Evolutionary conservation across 1,140 invertebrate species (phyloP).

Genomic region (Seison nebaliae): DNA sequence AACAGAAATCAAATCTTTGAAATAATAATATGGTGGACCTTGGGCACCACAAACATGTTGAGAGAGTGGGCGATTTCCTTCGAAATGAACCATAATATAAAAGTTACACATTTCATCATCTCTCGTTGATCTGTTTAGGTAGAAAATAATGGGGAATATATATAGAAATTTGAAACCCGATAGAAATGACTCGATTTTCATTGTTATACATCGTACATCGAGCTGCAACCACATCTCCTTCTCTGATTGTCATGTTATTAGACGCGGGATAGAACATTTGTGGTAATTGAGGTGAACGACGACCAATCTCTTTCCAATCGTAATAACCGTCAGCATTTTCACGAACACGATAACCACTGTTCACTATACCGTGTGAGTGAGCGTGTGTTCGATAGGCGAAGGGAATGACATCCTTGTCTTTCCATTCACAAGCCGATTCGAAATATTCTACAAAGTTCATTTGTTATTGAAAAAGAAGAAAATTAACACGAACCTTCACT

Average conservation of each 20-base stretch:
- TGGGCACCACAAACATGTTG: slow-evolving; percentile 1
- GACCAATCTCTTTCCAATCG: slow-evolving; percentile 24
- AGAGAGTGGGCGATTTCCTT: slow-evolving; percentile 6
- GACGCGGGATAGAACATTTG: slow-evolving; percentile 18
- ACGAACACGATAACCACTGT: slow-evolving; percentile 24
- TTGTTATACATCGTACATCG: slow-evolving; percentile 14
- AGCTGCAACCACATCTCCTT: slow-evolving; percentile 13
- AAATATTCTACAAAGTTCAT: slow-evolving; percentile 13
- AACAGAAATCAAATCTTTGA: slow-evolving; percentile 9
- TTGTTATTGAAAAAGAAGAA: background rate
- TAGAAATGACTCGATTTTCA: background rate
- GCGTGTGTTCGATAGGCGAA: slow-evolving; percentile 26
- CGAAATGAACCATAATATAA: slow-evolving; percentile 10
- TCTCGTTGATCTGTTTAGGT: slow-evolving; percentile 4
- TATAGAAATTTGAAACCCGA: slow-evolving; percentile 8
- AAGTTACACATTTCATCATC: slow-evolving; percentile 14
- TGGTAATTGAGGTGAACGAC: slow-evolving; percentile 23
- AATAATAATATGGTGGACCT: slow-evolving; percentile 10
- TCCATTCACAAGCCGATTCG: slow-evolving; percentile 20
- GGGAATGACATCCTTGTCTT: slow-evolving; percentile 18
- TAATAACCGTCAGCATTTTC: slow-evolving; percentile 13
- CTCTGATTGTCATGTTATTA: slow-evolving; percentile 2
- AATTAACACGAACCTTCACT: slow-evolving; percentile 22
- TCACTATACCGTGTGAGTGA: slow-evolving; percentile 21
- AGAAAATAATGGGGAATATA: background rate